Evolutionary conservation across 2,113 vertebrate species (phyloP).

Genomic region (Halichoerus grypus): DNA sequence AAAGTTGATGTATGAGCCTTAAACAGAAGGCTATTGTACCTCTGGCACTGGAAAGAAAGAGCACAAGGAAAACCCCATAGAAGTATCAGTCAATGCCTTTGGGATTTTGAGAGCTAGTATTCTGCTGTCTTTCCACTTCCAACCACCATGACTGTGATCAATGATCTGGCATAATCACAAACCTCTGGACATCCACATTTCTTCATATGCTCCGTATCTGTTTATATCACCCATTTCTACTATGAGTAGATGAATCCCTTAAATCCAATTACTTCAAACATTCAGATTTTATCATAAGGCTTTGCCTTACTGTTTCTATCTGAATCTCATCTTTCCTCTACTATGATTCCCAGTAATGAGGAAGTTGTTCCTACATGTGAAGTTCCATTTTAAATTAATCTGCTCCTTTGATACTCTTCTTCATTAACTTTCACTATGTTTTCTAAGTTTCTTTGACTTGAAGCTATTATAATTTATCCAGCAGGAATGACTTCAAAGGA

Average conservation of each 20-base stretch:
- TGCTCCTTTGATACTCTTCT: constrained; percentile 35
- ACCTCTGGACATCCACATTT: neutral
- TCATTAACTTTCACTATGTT: constrained; percentile 57
- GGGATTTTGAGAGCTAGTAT: neutral
- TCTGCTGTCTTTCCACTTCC: neutral
- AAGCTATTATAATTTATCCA: constrained; percentile 55
- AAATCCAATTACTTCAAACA: neutral
- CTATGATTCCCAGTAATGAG: neutral
- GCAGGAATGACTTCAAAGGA: constrained; percentile 63
- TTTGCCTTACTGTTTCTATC: neutral
- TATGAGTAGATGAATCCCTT: neutral
- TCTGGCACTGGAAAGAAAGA: neutral
- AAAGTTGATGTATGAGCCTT: neutral
- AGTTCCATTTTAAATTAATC: constrained; percentile 49
- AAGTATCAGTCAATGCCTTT: neutral
- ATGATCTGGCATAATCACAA: neutral
- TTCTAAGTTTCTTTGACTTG: constrained; percentile 30
- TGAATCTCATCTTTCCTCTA: neutral
- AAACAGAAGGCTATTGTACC: neutral
- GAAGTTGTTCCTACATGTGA: neutral
- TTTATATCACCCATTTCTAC: neutral
- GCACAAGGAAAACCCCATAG: neutral
- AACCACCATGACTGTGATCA: neutral
- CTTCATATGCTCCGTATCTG: neutral
- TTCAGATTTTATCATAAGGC: neutral